Evolutionary conservation across 2,888 invertebrate genomes (phyloP), one percentile per base, ranked within the genome.

Genomic region (Carcina quercana): DNA sequence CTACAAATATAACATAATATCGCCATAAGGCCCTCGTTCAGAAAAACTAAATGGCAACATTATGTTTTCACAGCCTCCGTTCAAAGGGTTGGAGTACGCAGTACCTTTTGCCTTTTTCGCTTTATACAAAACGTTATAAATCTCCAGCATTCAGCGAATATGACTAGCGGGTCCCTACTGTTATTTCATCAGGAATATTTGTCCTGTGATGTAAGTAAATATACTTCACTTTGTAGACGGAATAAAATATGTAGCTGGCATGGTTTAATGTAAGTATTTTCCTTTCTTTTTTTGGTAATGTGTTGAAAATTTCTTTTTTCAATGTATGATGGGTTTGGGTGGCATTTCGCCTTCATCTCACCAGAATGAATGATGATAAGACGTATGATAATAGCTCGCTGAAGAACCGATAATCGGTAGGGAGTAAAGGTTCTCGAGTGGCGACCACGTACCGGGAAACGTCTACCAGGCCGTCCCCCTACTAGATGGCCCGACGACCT

Each of bases 171-270:
- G 8, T 10, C 12, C 14, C 25, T 15, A 15, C 13, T 20, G 30
- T 21, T 21, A 19, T 25, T 34, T 15, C 14, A 10, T 10, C 17
- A 20, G 26, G 26, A 34, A 30, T 30, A 30, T 34, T 34, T 26
- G 30, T 29, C 34, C 34, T 25, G n/a, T 17, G 28, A 30, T 10
- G 29, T 20, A 19, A 26, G 34, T 32, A 32, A 32, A 26, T 32
- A 32, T 8, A 15, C 5, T 20, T 26, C 15, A 11, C 28, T 19
- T 26, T 32, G 32, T 13, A 7, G 21, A n/a, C 19, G 24, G 15
- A 14, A 28, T 7, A 13, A 25, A 14, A 19, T 24, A 17, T 31
- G n/a, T n/a, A n/a, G n/a, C n/a, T n/a, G n/a, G n/a, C n/a, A n/a
- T n/a, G n/a, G n/a, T n/a, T n/a, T n/a, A n/a, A n/a, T n/a, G n/a